phyloP scores from a whole-genome alignment of 2,888 invertebrate species.

The Clivina fossor region DNA sequence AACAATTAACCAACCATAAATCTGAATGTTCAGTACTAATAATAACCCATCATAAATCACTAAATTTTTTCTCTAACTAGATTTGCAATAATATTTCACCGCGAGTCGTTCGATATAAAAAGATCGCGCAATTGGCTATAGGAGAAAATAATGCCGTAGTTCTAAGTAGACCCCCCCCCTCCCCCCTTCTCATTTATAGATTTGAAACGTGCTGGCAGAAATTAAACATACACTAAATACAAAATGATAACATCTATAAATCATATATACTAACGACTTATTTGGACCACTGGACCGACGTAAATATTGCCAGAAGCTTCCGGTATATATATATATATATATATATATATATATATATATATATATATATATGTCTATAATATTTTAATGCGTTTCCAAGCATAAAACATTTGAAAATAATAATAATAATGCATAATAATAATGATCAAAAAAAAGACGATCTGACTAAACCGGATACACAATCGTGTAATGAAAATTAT shows the following conservation, averaged over 20 bases:
- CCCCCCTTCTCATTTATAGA: conserved; percentile 29
- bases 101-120: conserved; percentile 6
- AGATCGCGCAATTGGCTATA: neutral
- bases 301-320: conserved; percentile 40
- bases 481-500: too few relatives aligned
- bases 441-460: conserved; percentile 35
- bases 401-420: too few relatives aligned
- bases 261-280: conserved; percentile 26
- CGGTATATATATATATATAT: conserved; percentile 38
- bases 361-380: too few relatives aligned
- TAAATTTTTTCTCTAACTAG: conserved; percentile 11
- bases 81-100: conserved; percentile 25
- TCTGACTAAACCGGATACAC: conserved; percentile 15
- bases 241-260: conserved; percentile 39
- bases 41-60: conserved; percentile 26
- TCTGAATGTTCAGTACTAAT: conserved; percentile 20
- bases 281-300: conserved; percentile 38
- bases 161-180: conserved; percentile 12
- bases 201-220: conserved; percentile 18
- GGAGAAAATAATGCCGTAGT: neutral
- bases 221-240: conserved; percentile 18
- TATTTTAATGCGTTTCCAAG: conserved; percentile 41
- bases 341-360: neutral
- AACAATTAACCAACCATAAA: conserved; percentile 24
- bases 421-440: too few relatives aligned